Evolutionary conservation across 1,140 invertebrate genomes (phyloP).

Genomic region (Achatina immaculata): DNA sequence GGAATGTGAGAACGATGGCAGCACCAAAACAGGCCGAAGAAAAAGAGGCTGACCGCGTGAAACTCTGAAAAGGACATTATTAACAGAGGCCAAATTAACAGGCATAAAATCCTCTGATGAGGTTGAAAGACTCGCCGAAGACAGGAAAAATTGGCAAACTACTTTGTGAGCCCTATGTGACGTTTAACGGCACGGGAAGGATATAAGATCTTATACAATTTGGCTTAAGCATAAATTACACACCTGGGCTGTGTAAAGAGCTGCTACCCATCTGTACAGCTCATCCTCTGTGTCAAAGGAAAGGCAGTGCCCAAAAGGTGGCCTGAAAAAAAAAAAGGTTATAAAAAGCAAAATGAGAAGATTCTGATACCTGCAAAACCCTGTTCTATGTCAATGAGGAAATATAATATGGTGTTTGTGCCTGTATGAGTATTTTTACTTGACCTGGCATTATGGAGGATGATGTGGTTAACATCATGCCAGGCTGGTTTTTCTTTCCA

Average conservation of each 20-base stretch:
- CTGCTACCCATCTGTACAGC: constrained; percentile 41
- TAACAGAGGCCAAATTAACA: too few relatives aligned
- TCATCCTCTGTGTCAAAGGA: constrained; percentile 46
- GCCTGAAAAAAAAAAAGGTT: not conserved
- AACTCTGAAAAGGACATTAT: too few relatives aligned
- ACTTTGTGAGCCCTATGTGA: too few relatives aligned
- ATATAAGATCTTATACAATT: too few relatives aligned
- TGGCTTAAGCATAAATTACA: not conserved
- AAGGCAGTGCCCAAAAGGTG: constrained; percentile 45
- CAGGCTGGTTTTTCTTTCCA: not conserved
- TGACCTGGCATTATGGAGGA: not conserved
- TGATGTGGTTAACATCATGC: too few relatives aligned
- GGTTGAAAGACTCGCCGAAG: too few relatives aligned
- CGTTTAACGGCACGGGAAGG: too few relatives aligned
- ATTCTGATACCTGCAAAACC: not conserved
- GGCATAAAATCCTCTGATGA: too few relatives aligned
- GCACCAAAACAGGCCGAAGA: too few relatives aligned
- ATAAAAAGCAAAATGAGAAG: not conserved
- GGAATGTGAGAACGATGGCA: too few relatives aligned
- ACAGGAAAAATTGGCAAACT: too few relatives aligned
- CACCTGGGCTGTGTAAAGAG: constrained; percentile 46
- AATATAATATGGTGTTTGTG: not conserved
- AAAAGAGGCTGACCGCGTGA: too few relatives aligned
- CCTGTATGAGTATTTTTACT: not conserved
- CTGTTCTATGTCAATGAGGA: not conserved